Evolutionary conservation across 2,888 invertebrate genomes (phyloP), one percentile per base, ranked within the genome.

Genomic region (Geotrupes spiniger): DNA sequence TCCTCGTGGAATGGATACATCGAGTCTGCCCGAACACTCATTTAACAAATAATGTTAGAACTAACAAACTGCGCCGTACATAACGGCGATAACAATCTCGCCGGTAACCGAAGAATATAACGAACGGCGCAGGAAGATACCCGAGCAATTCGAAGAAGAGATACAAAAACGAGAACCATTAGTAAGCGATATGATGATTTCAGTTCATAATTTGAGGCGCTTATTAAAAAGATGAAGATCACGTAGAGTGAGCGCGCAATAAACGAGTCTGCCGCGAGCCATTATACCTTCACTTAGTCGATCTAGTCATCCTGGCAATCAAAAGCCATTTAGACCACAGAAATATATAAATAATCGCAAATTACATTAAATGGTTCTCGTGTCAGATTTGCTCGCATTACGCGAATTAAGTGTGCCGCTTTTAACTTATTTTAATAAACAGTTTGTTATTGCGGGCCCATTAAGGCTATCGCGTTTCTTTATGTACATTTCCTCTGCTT

Each of bases 241-340:
- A 17, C 46, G 44, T 45, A 8, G 29, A 36, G 29, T 25, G 36
- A 40, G 9, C 28, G 29, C 26, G 21, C n/a, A 45, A 45, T 39
- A 41, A 40, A 36, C 25, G 17, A 31, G 37, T 15, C 33, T 10
- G 38, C 47, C 43, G 28, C 36, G 27, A 42, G 38, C 29, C 27
- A 41, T 50, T 36, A 28, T 46, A 47, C 49, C 46, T 33, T 46
- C 41, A 46, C 40, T 53, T 42, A 27, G 36, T 12, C 37, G 49
- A 53, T 50, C 46, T 53, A 41, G 49, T 38, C 43, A 40, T 50
- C 50, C 50, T 10, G 6, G 43, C 40, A 53, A 53, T 53, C 50
- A 53, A 47, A 47, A 45, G 39, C 36, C 44, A 50, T 45, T 53
- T 53, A 46, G 26, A 33, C 41, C 26, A 17, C 41, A 46, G 41